Evolutionary conservation across 1,140 invertebrate species (phyloP), one percentile per base, ranked within the genome.

Genomic region (Galleria mellonella): DNA sequence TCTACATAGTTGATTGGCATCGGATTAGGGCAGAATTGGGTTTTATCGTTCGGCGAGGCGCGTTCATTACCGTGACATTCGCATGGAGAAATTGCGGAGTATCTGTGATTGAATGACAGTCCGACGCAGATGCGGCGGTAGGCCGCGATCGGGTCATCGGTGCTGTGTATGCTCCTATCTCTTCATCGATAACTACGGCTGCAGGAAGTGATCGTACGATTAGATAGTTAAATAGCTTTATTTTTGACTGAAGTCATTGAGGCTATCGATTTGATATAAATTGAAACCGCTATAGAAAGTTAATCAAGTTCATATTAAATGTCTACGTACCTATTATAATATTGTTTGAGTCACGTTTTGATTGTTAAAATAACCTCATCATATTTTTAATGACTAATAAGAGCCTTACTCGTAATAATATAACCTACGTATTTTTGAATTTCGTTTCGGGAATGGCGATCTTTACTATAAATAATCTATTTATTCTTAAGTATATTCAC

Each of bases 1-100:
- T 82, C 77, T 73, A 82, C 69, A 82, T 81, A 68, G 64, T 59
- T 69, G 73, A 83, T 83, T 83, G 69, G 73, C 62, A 59, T 71
- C 71, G 72, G 72, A 78, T 84, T 72, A 72, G 51, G 60, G 59
- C 30, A 46, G 53, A 81, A 76, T 71, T 73, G 56, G 66, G 62
- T 55, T 72, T 51, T 45, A 50, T 60, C 48, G 47, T 62, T 55
- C 50, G 50, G 52, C 40, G 49, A 50, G 61, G 64, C 62, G 63
- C 49, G 62, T 58, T 67, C 59, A 47, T 53, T 55, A 59, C 65
- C 74, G 67, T 77, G 65, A 72, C 69, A 68, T 75, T 74, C 55
- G 61, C 63, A 52, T 62, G 58, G 73, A 72, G 73, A 79, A 76
- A 78, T 72, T 60, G 57, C 47, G 14, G 14, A 44, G 49, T 45